Conservation (phyloP, 2,888 invertebrate species). For the Fragum whitleyi region DNA sequence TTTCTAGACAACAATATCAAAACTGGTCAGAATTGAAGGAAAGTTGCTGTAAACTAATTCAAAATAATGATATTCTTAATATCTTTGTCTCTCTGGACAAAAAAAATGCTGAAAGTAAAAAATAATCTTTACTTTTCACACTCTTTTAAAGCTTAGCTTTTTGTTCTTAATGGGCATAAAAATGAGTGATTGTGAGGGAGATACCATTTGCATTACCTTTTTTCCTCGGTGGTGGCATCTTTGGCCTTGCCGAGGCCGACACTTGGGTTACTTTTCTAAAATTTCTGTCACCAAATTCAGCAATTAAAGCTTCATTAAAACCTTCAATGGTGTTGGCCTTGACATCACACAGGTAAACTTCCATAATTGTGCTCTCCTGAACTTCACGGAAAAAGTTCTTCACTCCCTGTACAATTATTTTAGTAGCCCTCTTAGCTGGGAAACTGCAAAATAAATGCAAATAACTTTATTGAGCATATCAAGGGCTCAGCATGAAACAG, state of each 20-base stretch:
- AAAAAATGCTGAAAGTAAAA: no score
- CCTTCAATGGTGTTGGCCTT: constrained; percentile 50
- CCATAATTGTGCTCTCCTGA: constrained; percentile 42
- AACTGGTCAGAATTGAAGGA: no score
- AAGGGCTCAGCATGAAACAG: no score
- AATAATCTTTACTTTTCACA: no score
- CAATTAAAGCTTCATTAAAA: constrained; percentile 52
- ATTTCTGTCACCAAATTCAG: constrained; percentile 28
- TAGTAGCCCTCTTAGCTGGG: constrained; percentile 43
- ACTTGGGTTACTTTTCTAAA: neutral
- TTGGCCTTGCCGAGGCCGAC: neutral
- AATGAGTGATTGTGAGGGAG: no score
- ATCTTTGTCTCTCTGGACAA: no score
- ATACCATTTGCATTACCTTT: no score
- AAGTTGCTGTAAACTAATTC: no score
- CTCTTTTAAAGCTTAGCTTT: no score
- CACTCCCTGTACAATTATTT: constrained; percentile 46
- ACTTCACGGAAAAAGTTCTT: constrained; percentile 59
- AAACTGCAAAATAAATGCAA: constrained; percentile 24
- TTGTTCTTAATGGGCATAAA: no score
- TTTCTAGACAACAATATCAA: no score
- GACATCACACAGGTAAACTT: constrained; percentile 65
- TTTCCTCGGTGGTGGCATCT: neutral
- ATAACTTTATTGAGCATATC: neutral
- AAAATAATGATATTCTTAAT: no score